Evolutionary conservation across 1,140 invertebrate genomes (phyloP), one percentile per base, ranked within the genome.

Genomic region (Odontomachus brunneus): DNA sequence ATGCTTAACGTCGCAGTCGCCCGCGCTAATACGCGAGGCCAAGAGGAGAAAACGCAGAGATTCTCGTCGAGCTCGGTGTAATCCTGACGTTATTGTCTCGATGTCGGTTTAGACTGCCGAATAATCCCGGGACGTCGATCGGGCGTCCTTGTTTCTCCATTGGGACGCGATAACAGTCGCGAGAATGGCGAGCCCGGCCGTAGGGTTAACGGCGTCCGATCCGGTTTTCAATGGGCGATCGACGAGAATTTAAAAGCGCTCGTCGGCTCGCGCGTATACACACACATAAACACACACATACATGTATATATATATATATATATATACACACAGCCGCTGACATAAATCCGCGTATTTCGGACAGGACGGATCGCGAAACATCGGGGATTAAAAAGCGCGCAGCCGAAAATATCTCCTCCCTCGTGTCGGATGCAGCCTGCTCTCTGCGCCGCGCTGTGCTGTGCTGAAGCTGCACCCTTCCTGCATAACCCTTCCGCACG

Each of bases 21-120:
- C 9, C 38, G 29, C 24, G 17, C 71, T 2, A 3, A 49, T 85
- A 67, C 76, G 73, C 53, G 19, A 22, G 48, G 29, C 44, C 19
- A 62, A 60, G 69, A 55, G 29, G 44, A 62, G 65, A 57, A 44
- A 48, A 80, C 22, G 62, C 44, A 4, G 63, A 85, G 74, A 74
- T 62, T 57, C 78, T 71, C 73, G 60, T 84, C 69, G 55, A 44
- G 24, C 85, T 38, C 53, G 44, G 66, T 53, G 63, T 89, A 90
- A 90, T 89, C 86, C 89, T 14, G 62, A 80, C 72, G 88, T 78
- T 78, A 78, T 89, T 90, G 89, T 89, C 84, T 87, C 88, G 69
- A 53, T 71, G 66, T 76, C 72, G 72, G 38, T 66, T 76, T 53
- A 76, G 49, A 38, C 69, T 82, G 55, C 29, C 69, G 81, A 84